phyloP scores from a whole-genome alignment of 2,113 vertebrate genomes.

The Raja brachyura region DNA sequence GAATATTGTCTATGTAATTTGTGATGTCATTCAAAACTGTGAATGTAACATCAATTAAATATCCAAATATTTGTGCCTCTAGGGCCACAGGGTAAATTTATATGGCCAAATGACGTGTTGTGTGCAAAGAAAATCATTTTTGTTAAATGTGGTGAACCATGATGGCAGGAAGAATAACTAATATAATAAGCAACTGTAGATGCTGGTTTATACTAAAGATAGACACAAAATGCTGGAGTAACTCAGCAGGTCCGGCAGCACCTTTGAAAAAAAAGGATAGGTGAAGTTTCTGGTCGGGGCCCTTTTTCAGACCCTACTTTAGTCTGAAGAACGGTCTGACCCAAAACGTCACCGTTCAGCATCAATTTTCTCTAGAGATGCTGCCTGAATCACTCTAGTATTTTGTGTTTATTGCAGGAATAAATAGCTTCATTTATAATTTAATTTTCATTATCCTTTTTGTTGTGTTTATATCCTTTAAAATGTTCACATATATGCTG shows the following conservation, averaged over 20 bases:
- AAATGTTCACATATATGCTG: constrained; percentile 3
- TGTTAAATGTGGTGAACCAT: background rate
- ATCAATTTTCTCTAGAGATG: no score
- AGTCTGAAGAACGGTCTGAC: no score
- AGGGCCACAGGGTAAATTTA: background rate
- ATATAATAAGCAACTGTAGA: no score
- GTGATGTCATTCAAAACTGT: background rate
- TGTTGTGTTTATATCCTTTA: background rate
- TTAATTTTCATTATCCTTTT: background rate
- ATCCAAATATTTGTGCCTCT: background rate
- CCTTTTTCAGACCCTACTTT: no score
- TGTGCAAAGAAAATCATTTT: background rate
- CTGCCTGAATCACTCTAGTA: no score
- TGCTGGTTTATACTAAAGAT: no score
- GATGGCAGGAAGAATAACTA: background rate
- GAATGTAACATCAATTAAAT: background rate
- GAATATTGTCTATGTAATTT: background rate
- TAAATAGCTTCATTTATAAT: background rate
- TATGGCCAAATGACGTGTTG: background rate
- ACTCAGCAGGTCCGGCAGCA: no score
- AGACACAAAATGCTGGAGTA: no score
- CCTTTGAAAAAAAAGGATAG: no score
- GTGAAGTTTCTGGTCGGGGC: no score
- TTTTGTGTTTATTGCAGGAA: background rate
- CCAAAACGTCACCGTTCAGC: no score